These are phyloP conservation scores for Gadopsis bispinosus DNA, from an alignment of 2,797 vertebrate species.

Conservation along the genomic window DNA sequence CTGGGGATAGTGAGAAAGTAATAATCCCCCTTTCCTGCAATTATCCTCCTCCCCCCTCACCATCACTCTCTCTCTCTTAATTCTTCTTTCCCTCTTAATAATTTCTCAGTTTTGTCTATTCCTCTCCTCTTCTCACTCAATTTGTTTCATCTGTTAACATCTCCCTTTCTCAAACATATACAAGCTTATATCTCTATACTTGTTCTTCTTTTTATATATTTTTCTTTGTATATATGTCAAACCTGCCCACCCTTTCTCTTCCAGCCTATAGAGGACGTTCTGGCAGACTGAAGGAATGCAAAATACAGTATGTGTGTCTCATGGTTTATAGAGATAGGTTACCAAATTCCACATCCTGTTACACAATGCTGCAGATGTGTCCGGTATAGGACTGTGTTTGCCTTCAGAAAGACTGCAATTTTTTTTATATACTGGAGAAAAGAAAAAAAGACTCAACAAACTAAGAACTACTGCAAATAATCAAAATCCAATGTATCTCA, in stretches of 20 bases:
- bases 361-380: conserved; percentile 69
- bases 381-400: conserved; percentile 41
- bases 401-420: conserved; percentile 13
- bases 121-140: conserved; percentile 52
- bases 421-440: conserved; percentile 23
- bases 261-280: conserved; percentile 23
- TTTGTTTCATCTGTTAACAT: conserved; percentile 40
- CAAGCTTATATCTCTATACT: conserved; percentile 15
- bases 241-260: conserved; percentile 24
- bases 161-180: conserved; percentile 6
- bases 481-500: conserved; percentile 18
- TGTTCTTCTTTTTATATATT: conserved; percentile 38
- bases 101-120: conserved; percentile 63
- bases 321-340: conserved; percentile 54
- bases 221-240: conserved; percentile 30
- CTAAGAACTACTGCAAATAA: conserved; percentile 19
- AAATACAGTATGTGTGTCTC: conserved; percentile 36
- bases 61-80: conserved; percentile 48
- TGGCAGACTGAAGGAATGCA: conserved; percentile 30
- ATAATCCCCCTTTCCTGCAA: conserved; percentile 84
- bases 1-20: conserved; percentile 79
- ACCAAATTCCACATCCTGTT: conserved; percentile 68
- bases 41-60: conserved; percentile 67
- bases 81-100: conserved; percentile 66
- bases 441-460: conserved; percentile 2